Evolutionary conservation across 2,797 vertebrate species (phyloP).

Genomic region (Micrastur ruficollis): DNA sequence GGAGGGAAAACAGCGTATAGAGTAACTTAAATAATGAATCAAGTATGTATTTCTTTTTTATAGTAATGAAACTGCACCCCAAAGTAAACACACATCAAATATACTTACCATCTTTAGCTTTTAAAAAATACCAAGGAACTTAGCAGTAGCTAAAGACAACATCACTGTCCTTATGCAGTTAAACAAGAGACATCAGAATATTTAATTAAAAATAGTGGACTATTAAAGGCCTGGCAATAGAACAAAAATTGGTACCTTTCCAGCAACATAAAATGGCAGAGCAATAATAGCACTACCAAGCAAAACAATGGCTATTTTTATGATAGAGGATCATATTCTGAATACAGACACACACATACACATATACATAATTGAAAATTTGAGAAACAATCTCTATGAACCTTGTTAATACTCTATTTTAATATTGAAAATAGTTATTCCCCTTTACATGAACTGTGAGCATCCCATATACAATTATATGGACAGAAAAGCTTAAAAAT

Average conservation of each 20-base stretch:
- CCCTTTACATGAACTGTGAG: not conserved
- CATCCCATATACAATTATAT: not conserved
- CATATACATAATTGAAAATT: not conserved
- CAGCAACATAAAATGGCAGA: not conserved
- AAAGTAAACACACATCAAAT: not conserved
- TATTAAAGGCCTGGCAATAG: not conserved
- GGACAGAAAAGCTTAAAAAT: not conserved
- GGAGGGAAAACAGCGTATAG: not conserved
- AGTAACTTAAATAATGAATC: not conserved
- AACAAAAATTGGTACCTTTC: not conserved
- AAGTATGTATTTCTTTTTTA: not conserved
- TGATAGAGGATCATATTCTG: not conserved
- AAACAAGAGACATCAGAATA: not conserved
- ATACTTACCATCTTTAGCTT: not conserved
- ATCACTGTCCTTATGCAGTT: not conserved
- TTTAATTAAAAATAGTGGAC: not conserved
- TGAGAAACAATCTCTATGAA: not conserved
- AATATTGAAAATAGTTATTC: not conserved
- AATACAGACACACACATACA: not conserved
- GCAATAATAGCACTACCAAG: not conserved
- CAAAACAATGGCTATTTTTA: not conserved
- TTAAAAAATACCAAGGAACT: not conserved
- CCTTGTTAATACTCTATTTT: not conserved
- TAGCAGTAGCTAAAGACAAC: not conserved
- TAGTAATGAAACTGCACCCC: not conserved